phyloP scores from a whole-genome alignment of 2,888 invertebrate species.

The Linnaemya vulpina region DNA sequence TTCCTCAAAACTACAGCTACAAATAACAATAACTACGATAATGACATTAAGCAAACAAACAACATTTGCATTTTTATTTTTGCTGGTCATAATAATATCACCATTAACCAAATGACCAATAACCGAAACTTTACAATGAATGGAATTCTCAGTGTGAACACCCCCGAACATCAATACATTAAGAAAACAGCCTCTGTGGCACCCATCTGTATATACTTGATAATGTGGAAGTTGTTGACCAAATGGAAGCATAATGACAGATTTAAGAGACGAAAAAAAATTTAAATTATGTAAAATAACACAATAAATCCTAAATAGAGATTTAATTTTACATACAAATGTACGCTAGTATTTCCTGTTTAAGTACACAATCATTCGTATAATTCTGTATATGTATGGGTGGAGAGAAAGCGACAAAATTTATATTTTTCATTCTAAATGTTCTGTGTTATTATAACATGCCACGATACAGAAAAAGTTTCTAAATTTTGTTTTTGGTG shows the following conservation, averaged over 20 bases:
- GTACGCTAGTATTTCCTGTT: neutral
- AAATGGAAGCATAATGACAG: slow-evolving; percentile 7
- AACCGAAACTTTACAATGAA: slow-evolving; percentile 17
- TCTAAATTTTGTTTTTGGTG: too few species aligned
- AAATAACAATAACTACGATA: slow-evolving; percentile 17
- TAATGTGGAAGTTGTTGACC: neutral
- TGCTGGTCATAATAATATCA: slow-evolving; percentile 66
- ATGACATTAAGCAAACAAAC: slow-evolving; percentile 65
- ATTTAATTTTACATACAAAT: slow-evolving; percentile 1
- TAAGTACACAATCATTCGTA: too few species aligned
- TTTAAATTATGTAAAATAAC: slow-evolving; percentile 18
- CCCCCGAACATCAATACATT: neutral
- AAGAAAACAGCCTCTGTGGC: slow-evolving; percentile 10
- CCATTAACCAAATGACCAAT: slow-evolving; percentile 37
- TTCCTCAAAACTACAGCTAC: slow-evolving; percentile 8
- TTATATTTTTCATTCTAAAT: too few species aligned
- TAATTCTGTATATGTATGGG: too few species aligned
- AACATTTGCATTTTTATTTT: slow-evolving; percentile 67
- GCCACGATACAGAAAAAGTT: too few species aligned
- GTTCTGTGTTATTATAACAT: too few species aligned
- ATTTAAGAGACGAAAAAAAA: neutral
- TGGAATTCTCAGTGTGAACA: neutral
- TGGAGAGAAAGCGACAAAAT: too few species aligned
- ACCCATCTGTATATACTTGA: neutral
- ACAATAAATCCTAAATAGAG: slow-evolving; percentile 20